Conservation (phyloP, 2,113 vertebrate genomes). For the Thamnaconus septentrionalis region DNA sequence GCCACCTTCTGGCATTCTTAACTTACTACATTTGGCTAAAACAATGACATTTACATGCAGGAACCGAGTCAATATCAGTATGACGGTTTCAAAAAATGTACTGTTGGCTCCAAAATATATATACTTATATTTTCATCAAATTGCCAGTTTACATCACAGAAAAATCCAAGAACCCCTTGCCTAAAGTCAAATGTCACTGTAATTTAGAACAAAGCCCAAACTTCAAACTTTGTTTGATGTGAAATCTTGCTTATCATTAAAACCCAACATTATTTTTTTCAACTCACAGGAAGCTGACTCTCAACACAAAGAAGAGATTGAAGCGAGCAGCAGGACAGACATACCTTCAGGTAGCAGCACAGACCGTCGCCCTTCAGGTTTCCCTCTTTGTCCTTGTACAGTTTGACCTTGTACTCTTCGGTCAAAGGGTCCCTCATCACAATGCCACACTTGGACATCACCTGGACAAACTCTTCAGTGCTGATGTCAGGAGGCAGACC, state of each 20-base stretch:
- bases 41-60: too few species aligned
- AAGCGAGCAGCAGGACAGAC: constrained; percentile 12
- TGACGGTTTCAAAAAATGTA: too few species aligned
- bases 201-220: too few species aligned
- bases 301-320: background rate
- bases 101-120: background rate
- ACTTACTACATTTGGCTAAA: too few species aligned
- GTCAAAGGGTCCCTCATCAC: constrained; percentile 92
- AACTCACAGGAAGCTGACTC: background rate
- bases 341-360: constrained; percentile 97
- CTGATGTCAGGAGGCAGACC: constrained; percentile 93
- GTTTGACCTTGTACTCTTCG: constrained; percentile 94
- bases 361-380: constrained; percentile 97
- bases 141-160: too few species aligned
- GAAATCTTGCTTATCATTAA: too few species aligned
- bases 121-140: background rate
- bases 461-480: constrained; percentile 87
- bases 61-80: too few species aligned
- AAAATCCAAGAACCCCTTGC: too few species aligned
- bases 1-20: too few species aligned
- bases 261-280: too few species aligned
- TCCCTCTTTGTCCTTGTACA: constrained; percentile 92
- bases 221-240: too few species aligned
- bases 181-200: too few species aligned
- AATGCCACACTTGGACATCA: constrained; percentile 96